Base-by-base conservation (phyloP, 2,113 vertebrate genomes). In the Melanerpes formicivorus region DNA sequence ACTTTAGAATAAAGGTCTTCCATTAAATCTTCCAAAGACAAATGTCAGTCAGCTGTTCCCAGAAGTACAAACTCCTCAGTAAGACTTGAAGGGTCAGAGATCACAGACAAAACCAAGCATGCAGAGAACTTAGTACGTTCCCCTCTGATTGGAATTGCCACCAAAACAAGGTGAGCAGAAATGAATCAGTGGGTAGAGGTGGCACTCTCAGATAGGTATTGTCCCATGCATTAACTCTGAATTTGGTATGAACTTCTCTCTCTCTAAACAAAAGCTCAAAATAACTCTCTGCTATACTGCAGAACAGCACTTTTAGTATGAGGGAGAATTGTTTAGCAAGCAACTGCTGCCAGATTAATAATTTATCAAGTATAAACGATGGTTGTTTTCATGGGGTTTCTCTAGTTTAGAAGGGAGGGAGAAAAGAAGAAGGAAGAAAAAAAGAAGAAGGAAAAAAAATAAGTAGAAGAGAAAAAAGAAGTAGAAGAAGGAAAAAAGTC, bases 281-380 rank as follows among this genome's bases (percentile, higher is more conserved):
- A 48, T 63, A 85, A 80, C 73, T 77, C 65, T 73, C 23, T 27
- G 21, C 50, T 80, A 4, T 42, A 67, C 48, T 48, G 76, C 70
- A 93, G 69, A 95, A 23, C 30, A 77, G 73, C 79, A 78, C 48
- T 90, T 72, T 48, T 17, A 81, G 32, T 63, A 34, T 30, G 29
- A 74, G 10, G 65, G 13, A 77, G 64, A 95, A 79, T 12, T 82
- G 75, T 95, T 95, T 73, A 86, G 69, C 85, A 84, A 90, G 70
- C 66, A 95, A 78, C 55, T 90, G n/a, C 50, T 84, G 59, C 59
- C 81, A 80, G 73, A 89, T 95, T 88, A 95, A 94, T 92, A 93
- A 94, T 91, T 86, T 72, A 94, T 88, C 72, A 90, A 79, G 83
- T 67, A 80, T 42, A 94, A 92, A 81, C 46, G 30, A 74, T 16